Evolutionary conservation across 2,888 invertebrate species (phyloP).

Genomic region (Erannis defoliaria): DNA sequence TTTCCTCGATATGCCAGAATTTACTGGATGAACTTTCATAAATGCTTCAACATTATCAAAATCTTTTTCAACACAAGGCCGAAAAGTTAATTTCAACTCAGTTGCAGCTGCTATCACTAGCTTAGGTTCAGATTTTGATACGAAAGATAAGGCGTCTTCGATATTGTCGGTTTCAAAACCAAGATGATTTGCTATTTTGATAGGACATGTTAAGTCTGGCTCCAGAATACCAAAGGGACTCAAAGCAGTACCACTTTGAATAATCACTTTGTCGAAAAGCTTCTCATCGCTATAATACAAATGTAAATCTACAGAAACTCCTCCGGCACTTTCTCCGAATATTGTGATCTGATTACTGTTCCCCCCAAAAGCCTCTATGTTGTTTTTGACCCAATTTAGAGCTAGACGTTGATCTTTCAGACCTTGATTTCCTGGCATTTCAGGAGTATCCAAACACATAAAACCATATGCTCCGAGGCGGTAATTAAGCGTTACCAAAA

Average conservation of each 20-base stretch:
- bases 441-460: constrained; percentile 44
- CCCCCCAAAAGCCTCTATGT: constrained; percentile 57
- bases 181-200: constrained; percentile 51
- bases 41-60: constrained; percentile 39
- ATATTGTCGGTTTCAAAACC: constrained; percentile 50
- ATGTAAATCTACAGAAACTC: constrained; percentile 49
- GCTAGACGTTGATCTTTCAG: constrained; percentile 56
- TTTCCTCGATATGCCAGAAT: constrained; percentile 28
- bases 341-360: constrained; percentile 50
- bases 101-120: constrained; percentile 31
- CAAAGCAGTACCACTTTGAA: constrained; percentile 54
- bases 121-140: constrained; percentile 37
- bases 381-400: constrained; percentile 55
- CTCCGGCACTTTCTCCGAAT: constrained; percentile 57
- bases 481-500: constrained; percentile 57
- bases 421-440: constrained; percentile 60
- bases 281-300: constrained; percentile 48
- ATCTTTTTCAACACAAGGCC: constrained; percentile 44
- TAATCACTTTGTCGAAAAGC: constrained; percentile 52
- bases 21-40: constrained; percentile 40
- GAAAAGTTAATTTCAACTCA: constrained; percentile 29
- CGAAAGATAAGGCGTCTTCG: constrained; percentile 50
- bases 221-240: constrained; percentile 40
- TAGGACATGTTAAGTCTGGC: constrained; percentile 42
- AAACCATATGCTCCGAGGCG: constrained; percentile 31